Conservation (phyloP, 1,140 invertebrate genomes). For the Drosophila seguyi region DNA sequence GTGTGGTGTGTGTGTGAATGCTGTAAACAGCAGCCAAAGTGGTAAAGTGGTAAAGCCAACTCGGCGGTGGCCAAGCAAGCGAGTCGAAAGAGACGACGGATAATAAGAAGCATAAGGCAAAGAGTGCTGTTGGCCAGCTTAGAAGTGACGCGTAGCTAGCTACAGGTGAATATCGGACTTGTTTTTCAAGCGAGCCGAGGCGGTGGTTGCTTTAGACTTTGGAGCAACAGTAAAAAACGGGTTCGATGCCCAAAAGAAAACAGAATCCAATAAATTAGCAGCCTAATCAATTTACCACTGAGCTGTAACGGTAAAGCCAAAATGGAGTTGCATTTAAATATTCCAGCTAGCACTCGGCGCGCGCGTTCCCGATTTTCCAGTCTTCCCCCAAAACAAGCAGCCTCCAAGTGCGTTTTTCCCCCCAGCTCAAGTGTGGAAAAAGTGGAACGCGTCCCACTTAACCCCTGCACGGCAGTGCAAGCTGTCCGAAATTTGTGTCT, state of each 20-base stretch:
- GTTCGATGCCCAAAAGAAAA: slow-evolving; percentile 51
- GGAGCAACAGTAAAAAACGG: slow-evolving; percentile 55
- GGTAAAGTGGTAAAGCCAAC: slow-evolving; percentile 57
- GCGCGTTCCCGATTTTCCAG: slow-evolving; percentile 38
- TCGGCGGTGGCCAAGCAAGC: slow-evolving; percentile 52
- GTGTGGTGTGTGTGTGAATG: slow-evolving; percentile 52
- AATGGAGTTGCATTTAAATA: slow-evolving; percentile 38
- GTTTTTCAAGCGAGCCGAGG: slow-evolving; percentile 45
- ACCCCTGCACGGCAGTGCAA: slow-evolving; percentile 51
- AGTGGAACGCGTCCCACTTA: slow-evolving; percentile 80
- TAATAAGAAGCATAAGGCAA: slow-evolving; percentile 55
- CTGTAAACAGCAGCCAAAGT: slow-evolving; percentile 76
- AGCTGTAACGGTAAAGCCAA: slow-evolving; percentile 57
- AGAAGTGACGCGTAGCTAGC: slow-evolving; percentile 57
- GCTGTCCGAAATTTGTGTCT: slow-evolving; percentile 54
- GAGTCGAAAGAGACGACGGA: slow-evolving; percentile 45
- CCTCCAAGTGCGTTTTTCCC: slow-evolving; percentile 31
- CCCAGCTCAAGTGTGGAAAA: slow-evolving; percentile 64
- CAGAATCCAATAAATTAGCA: slow-evolving; percentile 77
- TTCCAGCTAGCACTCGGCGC: slow-evolving; percentile 2
- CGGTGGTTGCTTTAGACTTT: slow-evolving; percentile 34
- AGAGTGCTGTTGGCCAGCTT: slow-evolving; percentile 53
- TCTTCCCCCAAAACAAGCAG: slow-evolving; percentile 6
- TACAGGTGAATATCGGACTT: slow-evolving; percentile 73
- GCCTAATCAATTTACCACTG: slow-evolving; percentile 75